phyloP scores from a whole-genome alignment of 2,113 vertebrate species.

The Oostethus manadensis region DNA sequence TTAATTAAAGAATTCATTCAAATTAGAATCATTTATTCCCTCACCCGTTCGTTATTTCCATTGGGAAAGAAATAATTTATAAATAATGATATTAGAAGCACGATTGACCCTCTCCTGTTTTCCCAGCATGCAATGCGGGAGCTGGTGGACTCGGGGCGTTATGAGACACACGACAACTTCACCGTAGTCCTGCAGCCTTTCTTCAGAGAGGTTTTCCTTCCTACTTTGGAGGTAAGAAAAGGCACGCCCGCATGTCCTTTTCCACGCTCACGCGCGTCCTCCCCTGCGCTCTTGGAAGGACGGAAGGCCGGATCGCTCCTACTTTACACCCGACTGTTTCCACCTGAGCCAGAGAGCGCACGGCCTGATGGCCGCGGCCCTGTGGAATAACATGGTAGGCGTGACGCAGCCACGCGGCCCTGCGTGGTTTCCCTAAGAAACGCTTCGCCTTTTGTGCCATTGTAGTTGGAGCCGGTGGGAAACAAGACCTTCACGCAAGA shows the following conservation, averaged over 20 bases:
- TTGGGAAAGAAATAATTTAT: too few species aligned
- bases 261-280: background rate
- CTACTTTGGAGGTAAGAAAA: slow-evolving; percentile 55
- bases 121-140: slow-evolving; percentile 66
- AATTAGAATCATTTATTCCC: too few species aligned
- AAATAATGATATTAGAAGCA: too few species aligned
- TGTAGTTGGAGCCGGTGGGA: slow-evolving; percentile 80
- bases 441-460: background rate
- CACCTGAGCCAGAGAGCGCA: slow-evolving; percentile 85
- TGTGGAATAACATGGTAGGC: slow-evolving; percentile 87
- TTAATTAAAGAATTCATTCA: too few species aligned
- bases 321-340: slow-evolving; percentile 86
- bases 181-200: slow-evolving; percentile 81
- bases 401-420: too few species aligned
- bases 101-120: slow-evolving; percentile 3
- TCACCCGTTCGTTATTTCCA: too few species aligned
- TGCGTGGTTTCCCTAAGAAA: background rate
- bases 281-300: slow-evolving; percentile 60
- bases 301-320: slow-evolving; percentile 78
- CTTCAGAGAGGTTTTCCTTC: slow-evolving; percentile 58
- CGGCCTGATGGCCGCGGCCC: slow-evolving; percentile 78
- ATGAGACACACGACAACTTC: slow-evolving; percentile 75
- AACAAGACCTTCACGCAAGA: slow-evolving; percentile 77
- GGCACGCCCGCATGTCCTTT: background rate
- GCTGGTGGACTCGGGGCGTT: slow-evolving; percentile 73